Percentiles rank a stretch among this genome's conserved stretches.
Evolutionary conservation across 2,113 vertebrate species (phyloP).

Genomic region (Leuciscus idus): DNA sequence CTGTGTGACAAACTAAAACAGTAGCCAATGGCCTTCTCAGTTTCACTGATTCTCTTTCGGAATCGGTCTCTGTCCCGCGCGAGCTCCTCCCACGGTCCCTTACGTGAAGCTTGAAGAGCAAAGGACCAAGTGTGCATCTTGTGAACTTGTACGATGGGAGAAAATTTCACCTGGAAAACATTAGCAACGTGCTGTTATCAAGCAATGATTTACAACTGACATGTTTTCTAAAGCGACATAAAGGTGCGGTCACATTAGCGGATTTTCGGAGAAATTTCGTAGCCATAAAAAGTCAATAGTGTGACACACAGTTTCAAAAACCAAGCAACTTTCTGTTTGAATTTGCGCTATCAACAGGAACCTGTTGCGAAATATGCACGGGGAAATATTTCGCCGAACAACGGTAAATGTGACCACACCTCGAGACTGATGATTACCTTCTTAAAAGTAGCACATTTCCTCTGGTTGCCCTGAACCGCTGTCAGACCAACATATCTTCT

Average conservation of each 20-base stretch:
- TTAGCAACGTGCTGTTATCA: neutral
- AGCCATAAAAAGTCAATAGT: neutral
- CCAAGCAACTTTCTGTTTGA: neutral
- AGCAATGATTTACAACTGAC: neutral
- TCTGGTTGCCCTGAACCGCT: neutral
- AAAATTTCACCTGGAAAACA: slow-evolving; percentile 81
- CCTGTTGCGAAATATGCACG: neutral
- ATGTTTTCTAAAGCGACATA: neutral
- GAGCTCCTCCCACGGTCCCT: slow-evolving; percentile 85
- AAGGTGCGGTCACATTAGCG: neutral
- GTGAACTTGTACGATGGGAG: slow-evolving; percentile 79
- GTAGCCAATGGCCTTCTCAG: slow-evolving; percentile 73
- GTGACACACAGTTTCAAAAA: neutral
- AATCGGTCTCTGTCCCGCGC: slow-evolving; percentile 86
- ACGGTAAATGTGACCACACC: neutral
- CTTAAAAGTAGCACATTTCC: slow-evolving; percentile 58
- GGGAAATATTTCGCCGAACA: neutral
- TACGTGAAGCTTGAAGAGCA: slow-evolving; percentile 78
- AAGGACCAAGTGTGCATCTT: slow-evolving; percentile 83
- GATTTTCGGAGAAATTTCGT: neutral
- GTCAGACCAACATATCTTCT: slow-evolving; percentile 52
- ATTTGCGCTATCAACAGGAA: neutral
- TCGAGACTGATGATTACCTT: slow-evolving; percentile 65
- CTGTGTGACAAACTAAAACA: slow-evolving; percentile 75
- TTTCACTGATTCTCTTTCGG: slow-evolving; percentile 73